phyloP scores from a whole-genome alignment of 53 echinoderm and acorn worm species.

The Crossaster papposus region DNA sequence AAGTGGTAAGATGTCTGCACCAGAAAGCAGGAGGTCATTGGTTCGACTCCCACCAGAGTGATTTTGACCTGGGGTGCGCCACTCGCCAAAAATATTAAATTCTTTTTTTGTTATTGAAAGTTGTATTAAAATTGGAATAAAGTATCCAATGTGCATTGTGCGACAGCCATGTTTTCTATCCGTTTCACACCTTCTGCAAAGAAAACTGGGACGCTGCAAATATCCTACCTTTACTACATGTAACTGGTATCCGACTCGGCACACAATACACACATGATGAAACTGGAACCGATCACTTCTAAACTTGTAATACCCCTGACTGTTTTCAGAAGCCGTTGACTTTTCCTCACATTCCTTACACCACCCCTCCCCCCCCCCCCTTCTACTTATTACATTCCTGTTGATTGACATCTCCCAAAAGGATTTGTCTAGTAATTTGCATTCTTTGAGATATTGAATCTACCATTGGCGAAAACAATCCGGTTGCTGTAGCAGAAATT shows the following conservation, averaged over 20 bases:
- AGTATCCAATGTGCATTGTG: background rate
- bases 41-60: too few species aligned
- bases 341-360: background rate
- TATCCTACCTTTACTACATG: background rate
- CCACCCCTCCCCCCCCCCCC: background rate
- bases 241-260: background rate
- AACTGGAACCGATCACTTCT: background rate
- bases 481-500: too few species aligned
- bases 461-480: too few species aligned
- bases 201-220: background rate
- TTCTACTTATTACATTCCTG: background rate
- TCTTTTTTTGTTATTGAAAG: too few species aligned
- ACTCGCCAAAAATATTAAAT: too few species aligned
- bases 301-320: slow-evolving; percentile 4
- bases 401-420: background rate
- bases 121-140: background rate
- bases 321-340: background rate
- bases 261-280: background rate
- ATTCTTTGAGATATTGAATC: too few species aligned
- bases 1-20: too few species aligned
- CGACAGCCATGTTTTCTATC: background rate
- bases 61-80: too few species aligned
- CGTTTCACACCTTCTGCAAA: background rate
- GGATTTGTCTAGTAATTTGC: background rate
- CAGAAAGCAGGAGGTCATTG: too few species aligned